Conservation (phyloP, 2,113 vertebrate genomes). For the Mus spicilegus region DNA sequence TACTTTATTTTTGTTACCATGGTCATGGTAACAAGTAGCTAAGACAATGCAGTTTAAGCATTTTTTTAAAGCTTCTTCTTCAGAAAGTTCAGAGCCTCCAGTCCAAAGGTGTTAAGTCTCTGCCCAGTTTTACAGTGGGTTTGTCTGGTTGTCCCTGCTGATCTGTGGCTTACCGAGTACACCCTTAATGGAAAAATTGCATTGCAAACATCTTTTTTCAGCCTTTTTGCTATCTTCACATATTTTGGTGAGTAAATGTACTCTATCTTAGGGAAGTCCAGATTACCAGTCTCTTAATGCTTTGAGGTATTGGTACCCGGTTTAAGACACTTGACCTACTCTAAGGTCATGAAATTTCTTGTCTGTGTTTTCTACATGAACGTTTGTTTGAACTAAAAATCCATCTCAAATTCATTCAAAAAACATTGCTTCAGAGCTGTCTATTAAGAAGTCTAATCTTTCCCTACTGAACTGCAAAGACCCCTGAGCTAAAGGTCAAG, state of each 20-base stretch:
- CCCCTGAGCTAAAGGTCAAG: neutral
- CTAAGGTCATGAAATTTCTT: neutral
- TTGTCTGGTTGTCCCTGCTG: neutral
- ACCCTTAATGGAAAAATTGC: neutral
- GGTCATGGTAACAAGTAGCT: neutral
- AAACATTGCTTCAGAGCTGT: neutral
- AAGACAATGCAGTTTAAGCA: neutral
- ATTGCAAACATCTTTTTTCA: neutral
- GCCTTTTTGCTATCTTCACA: slow-evolving; percentile 11
- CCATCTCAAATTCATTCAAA: neutral
- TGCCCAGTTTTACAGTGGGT: neutral
- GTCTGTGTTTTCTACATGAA: neutral
- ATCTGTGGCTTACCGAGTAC: neutral
- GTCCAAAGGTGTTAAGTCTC: neutral
- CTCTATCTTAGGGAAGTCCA: slow-evolving; percentile 15
- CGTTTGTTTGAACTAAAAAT: slow-evolving; percentile 16
- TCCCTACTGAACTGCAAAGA: neutral
- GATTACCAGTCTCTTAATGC: neutral
- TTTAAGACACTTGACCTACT: neutral
- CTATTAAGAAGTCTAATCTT: slow-evolving; percentile 11
- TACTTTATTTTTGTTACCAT: neutral
- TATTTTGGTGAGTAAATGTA: slow-evolving; percentile 25
- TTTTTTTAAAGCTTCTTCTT: neutral
- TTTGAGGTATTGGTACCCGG: neutral
- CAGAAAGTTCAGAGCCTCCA: neutral